A percentile compares a stretch with the other conserved stretches of the same genome.
Conservation (phyloP, 2,888 invertebrate species). For the Nasonia oneida region DNA sequence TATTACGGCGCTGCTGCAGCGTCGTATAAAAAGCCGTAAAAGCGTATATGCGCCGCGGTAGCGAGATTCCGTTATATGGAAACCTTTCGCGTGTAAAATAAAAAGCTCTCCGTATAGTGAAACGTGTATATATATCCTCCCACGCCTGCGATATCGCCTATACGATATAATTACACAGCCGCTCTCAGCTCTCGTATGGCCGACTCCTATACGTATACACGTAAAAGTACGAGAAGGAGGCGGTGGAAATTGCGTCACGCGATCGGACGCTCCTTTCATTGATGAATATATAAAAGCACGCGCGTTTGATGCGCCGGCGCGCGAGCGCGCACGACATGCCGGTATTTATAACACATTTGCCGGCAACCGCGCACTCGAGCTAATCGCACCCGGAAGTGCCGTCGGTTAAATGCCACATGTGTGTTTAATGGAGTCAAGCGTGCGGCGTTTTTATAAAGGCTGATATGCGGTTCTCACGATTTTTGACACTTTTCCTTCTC, state of each 20-base stretch:
- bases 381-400: conserved; percentile 41
- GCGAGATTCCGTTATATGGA: conserved; percentile 1
- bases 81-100: conserved; percentile 2
- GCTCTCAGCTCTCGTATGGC: not conserved
- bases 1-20: not conserved
- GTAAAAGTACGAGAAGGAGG: not conserved
- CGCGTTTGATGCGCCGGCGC: not conserved
- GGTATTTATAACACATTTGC: conserved; percentile 26
- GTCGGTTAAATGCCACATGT: conserved; percentile 20
- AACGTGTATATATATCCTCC: not conserved
- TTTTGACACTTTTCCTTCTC: no score
- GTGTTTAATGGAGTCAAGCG: not conserved
- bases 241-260: conserved; percentile 6
- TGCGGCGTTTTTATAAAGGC: no score
- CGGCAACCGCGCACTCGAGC: conserved; percentile 15
- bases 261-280: conserved; percentile 30
- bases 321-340: not conserved
- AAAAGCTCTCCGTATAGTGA: not conserved
- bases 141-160: not conserved
- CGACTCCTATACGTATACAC: not conserved
- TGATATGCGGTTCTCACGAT: not conserved
- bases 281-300: conserved; percentile 16
- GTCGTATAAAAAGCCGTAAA: not conserved
- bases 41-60: not conserved
- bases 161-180: not conserved